A percentile compares a stretch with the other conserved stretches of the same genome.
These are phyloP conservation scores for Leptobrachium leishanense DNA, from an alignment of 2,113 vertebrate species.

Conservation along the genomic window DNA sequence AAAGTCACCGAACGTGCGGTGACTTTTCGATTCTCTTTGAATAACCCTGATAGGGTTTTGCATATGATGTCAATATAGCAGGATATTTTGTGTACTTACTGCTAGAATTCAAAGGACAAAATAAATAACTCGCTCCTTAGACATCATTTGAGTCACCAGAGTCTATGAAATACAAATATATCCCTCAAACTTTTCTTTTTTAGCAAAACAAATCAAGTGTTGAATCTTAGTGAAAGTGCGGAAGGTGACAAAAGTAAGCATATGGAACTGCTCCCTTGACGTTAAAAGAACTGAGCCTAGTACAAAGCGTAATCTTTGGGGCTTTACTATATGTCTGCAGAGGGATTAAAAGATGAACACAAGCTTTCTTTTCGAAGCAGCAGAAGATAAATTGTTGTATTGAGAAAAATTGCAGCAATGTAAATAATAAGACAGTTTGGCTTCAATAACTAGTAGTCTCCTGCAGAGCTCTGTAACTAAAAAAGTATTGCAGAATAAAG, in stretches of 20 bases:
- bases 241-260: conserved; percentile 47
- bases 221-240: conserved; percentile 30
- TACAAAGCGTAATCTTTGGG: conserved; percentile 33
- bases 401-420: conserved; percentile 24
- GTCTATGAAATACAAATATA: conserved; percentile 25
- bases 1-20: too few species aligned
- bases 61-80: too few species aligned
- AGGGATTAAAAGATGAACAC: conserved; percentile 23
- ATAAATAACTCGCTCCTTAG: too few species aligned
- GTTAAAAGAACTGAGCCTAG: conserved; percentile 33
- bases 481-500: too few species aligned
- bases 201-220: conserved; percentile 43
- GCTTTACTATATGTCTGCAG: conserved; percentile 28
- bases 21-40: too few species aligned
- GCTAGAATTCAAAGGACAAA: too few species aligned
- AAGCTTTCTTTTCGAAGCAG: conserved; percentile 31
- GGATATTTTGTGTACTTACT: too few species aligned
- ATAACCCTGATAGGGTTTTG: too few species aligned
- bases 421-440: conserved; percentile 7
- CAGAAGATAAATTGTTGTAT: conserved; percentile 26
- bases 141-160: not conserved
- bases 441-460: not conserved
- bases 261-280: conserved; percentile 42
- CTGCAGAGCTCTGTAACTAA: too few species aligned
- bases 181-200: conserved; percentile 43